Percentiles rank a stretch among this genome's conserved stretches.
Conservation (phyloP, 2,113 vertebrate genomes). For the Trachemys scripta region DNA sequence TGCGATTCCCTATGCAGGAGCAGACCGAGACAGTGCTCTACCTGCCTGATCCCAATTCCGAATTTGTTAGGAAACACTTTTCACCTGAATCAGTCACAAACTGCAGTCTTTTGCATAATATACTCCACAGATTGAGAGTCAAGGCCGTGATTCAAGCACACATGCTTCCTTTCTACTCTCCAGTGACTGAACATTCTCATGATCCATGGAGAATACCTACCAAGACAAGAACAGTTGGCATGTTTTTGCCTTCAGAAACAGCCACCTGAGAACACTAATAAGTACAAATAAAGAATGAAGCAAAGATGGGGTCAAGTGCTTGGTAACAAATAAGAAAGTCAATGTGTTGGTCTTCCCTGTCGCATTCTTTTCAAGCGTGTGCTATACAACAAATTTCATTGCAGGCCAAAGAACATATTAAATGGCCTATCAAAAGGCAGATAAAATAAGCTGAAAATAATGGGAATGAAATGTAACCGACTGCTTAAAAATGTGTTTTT, state of each 20-base stretch:
- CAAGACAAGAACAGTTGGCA: neutral
- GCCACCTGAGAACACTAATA: neutral
- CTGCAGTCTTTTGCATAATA: neutral
- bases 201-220: neutral
- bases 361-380: neutral
- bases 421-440: neutral
- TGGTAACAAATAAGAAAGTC: neutral
- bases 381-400: neutral
- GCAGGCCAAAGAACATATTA: neutral
- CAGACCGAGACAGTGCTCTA: neutral
- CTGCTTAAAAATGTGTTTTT: neutral
- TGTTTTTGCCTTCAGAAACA: neutral
- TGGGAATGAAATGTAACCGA: neutral
- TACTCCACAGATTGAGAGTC: neutral
- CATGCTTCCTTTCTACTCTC: neutral
- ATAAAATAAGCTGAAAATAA: neutral
- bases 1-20: conserved; percentile 18
- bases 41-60: neutral
- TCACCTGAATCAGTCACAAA: conserved; percentile 4
- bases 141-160: neutral
- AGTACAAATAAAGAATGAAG: neutral
- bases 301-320: neutral
- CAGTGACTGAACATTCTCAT: neutral
- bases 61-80: conserved; percentile 14
- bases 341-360: neutral